These are phyloP conservation scores for Oligia fasciuncula DNA, from an alignment of 2,888 invertebrate species.

Conservation along the genomic window DNA sequence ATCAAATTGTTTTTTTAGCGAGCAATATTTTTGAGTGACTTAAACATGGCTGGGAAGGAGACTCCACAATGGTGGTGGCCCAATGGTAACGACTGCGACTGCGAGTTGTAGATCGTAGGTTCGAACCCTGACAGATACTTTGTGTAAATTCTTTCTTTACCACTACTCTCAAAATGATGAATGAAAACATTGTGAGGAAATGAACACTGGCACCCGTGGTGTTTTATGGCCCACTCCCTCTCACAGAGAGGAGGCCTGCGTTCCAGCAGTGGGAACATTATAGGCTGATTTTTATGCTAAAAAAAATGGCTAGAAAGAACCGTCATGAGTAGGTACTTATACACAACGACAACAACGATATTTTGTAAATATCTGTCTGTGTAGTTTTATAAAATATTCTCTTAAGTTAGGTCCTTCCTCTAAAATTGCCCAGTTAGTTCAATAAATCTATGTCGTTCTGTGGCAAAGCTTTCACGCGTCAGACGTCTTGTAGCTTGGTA, in stretches of 20 bases:
- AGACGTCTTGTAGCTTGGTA: constrained; percentile 4
- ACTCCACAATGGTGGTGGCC: background rate
- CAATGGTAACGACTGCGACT: background rate
- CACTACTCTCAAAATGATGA: background rate
- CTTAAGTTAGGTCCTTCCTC: background rate
- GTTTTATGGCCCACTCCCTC: background rate
- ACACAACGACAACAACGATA: background rate
- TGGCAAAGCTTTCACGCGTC: background rate
- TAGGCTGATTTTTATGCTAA: background rate
- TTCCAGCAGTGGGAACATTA: background rate
- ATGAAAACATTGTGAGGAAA: background rate
- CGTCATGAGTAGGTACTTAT: background rate
- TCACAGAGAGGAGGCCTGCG: background rate
- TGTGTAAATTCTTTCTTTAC: background rate
- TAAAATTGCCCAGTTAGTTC: background rate
- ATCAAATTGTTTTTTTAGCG: background rate
- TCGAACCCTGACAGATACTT: background rate
- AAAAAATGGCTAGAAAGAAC: background rate
- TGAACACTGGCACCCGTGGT: background rate
- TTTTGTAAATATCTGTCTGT: background rate
- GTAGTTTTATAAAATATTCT: background rate
- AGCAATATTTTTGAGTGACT: background rate
- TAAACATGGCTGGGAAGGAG: background rate
- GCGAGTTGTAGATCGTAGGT: no score
- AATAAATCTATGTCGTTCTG: background rate